Percentiles rank a stretch among this genome's conserved stretches.
phyloP scores from a whole-genome alignment of 1,140 invertebrate species.

The Eulimnadia texana region DNA sequence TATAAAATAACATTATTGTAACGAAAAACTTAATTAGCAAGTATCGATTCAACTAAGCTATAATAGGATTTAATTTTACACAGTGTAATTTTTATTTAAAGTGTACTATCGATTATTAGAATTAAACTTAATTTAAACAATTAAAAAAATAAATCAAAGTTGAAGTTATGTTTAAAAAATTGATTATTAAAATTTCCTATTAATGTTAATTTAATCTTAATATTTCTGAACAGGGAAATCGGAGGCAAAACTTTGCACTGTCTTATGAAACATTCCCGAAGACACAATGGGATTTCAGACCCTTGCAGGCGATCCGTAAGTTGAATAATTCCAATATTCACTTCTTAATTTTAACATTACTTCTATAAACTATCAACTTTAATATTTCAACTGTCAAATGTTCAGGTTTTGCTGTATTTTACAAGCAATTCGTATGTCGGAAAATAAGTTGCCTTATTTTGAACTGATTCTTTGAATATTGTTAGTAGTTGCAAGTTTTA shows the following conservation, averaged over 20 bases:
- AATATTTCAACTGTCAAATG: too few relatives aligned
- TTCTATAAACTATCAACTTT: conserved; percentile 4
- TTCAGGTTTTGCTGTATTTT: not conserved
- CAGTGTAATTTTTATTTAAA: too few relatives aligned
- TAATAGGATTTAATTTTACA: too few relatives aligned
- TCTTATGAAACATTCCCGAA: conserved; percentile 71
- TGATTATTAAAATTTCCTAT: conserved; percentile 17
- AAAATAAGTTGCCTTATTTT: not conserved
- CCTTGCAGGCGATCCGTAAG: conserved; percentile 2
- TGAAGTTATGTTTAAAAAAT: too few relatives aligned
- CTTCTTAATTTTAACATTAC: not conserved
- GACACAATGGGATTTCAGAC: conserved; percentile 25
- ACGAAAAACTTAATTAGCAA: too few relatives aligned
- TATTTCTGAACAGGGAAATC: conserved; percentile 43
- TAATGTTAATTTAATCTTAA: conserved; percentile 40
- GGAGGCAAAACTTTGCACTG: conserved; percentile 88
- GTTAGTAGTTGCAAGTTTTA: too few relatives aligned
- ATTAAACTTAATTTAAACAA: too few relatives aligned
- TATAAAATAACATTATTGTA: too few relatives aligned
- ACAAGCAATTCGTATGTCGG: not conserved
- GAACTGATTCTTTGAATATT: too few relatives aligned
- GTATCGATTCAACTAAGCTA: too few relatives aligned
- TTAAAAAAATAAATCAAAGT: too few relatives aligned
- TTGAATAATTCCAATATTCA: not conserved
- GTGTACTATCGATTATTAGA: too few relatives aligned